Evolutionary conservation across 1,140 invertebrate species (phyloP).

Genomic region (Bombus superbus): DNA sequence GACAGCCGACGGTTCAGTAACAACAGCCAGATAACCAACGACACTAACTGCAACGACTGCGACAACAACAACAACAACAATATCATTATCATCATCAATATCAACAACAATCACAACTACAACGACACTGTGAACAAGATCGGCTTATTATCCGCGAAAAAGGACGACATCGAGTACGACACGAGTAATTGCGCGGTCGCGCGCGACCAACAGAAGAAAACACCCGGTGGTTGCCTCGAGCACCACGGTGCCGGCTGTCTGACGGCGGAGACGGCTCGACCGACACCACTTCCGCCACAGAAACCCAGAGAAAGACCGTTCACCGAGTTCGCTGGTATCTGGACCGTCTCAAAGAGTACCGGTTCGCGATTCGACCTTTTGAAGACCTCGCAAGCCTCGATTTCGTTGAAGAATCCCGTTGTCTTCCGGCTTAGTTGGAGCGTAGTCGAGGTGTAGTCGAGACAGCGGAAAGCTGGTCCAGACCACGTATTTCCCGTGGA

Average conservation of each 20-base stretch:
- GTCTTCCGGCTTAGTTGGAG: neutral
- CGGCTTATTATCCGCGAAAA: slow-evolving; percentile 1
- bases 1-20: slow-evolving; percentile 61
- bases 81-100: slow-evolving; percentile 16
- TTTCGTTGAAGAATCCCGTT: neutral
- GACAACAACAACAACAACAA: slow-evolving; percentile 24
- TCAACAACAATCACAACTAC: slow-evolving; percentile 20
- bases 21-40: slow-evolving; percentile 28
- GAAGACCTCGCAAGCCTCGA: neutral
- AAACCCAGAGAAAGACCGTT: neutral
- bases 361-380: neutral
- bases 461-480: neutral
- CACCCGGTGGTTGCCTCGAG: slow-evolving; percentile 23
- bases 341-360: neutral
- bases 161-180: no score
- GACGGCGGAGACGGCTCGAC: slow-evolving; percentile 2
- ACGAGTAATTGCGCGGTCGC: neutral
- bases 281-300: neutral
- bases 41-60: slow-evolving; percentile 25
- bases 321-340: neutral
- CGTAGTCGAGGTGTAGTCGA: neutral
- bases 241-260: slow-evolving; percentile 2
- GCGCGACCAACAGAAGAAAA: slow-evolving; percentile 18
- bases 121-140: neutral
- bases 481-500: slow-evolving; percentile 6